Evolutionary conservation across 2,888 invertebrate species (phyloP), one percentile per base, ranked within the genome.

Genomic region (Bedellia somnulentella): DNA sequence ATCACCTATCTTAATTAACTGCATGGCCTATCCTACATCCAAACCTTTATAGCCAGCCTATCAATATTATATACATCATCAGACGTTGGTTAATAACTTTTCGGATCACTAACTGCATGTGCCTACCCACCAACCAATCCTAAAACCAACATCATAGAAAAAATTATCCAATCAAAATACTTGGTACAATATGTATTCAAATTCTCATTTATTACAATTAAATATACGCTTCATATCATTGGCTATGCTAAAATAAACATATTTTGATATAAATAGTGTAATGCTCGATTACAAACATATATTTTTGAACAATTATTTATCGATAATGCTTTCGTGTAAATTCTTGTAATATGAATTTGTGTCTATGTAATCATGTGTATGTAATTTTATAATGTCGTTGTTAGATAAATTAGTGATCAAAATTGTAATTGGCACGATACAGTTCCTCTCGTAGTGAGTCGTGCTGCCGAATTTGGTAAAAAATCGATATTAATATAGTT

Each of bases 381-480:
- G 42, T 47, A 47, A 46, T 49, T 54, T 43, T 48, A 50, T 11
- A 4, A 12, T 24, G 14, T 41, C 36, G 33, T 44, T 45, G 42
- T 39, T 49, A 47, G 43, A 39, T 40, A 43, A 31, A 43, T 49
- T 53, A 53, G 57, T 49, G 45, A 50, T 67, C 63, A 55, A 67
- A 70, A 64, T 66, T 61, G 57, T 61, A 71, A 56, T 51, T 53
- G 60, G 75, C 75, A 73, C 75, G 75, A 73, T 61, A 62, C 68
- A 73, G 75, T 73, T 75, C 75, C 75, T 73, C 59, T 63, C 43
- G 59, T 68, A 71, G 70, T 60, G 50, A 42, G 52, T 66, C 73
- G 75, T 73, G 73, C 68, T 61, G 47, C 57, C 48, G 58, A n/a
- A n/a, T n/a, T n/a, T n/a, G n/a, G n/a, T n/a, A n/a, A n/a, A n/a